phyloP scores from a whole-genome alignment of 2,113 vertebrate species.

The Macroglossus sobrinus region DNA sequence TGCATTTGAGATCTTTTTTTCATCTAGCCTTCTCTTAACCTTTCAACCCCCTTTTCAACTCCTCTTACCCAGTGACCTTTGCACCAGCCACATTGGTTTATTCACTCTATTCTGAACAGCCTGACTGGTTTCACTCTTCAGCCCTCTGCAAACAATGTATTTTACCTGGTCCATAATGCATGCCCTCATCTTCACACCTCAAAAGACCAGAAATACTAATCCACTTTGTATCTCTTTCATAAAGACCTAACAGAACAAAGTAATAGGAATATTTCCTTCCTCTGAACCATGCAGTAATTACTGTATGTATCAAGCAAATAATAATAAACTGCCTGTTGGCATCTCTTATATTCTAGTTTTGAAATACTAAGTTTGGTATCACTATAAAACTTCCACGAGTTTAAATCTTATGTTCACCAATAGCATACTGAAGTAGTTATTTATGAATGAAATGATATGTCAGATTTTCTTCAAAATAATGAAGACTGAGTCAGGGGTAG shows the following conservation, averaged over 20 bases:
- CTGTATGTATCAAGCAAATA: not conserved
- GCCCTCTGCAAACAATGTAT: not conserved
- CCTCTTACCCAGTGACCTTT: not conserved
- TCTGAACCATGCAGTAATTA: not conserved
- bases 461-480: slow-evolving; percentile 9
- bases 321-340: not conserved
- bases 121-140: not conserved
- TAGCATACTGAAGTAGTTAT: not conserved
- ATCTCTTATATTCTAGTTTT: not conserved
- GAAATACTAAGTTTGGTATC: not conserved
- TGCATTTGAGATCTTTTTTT: not conserved
- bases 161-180: not conserved
- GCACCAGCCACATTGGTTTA: not conserved
- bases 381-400: not conserved
- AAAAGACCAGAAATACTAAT: not conserved
- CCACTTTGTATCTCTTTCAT: not conserved
- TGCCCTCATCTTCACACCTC: not conserved
- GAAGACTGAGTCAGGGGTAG: not conserved
- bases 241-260: not conserved
- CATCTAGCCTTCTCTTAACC: not conserved
- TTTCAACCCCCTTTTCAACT: slow-evolving; percentile 7
- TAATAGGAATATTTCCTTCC: not conserved
- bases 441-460: slow-evolving; percentile 20
- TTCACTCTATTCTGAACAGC: not conserved
- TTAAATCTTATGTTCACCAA: slow-evolving; percentile 16